phyloP scores from a whole-genome alignment of 92 coral and sea anemone genomes.

The Micromussa lordhowensis region DNA sequence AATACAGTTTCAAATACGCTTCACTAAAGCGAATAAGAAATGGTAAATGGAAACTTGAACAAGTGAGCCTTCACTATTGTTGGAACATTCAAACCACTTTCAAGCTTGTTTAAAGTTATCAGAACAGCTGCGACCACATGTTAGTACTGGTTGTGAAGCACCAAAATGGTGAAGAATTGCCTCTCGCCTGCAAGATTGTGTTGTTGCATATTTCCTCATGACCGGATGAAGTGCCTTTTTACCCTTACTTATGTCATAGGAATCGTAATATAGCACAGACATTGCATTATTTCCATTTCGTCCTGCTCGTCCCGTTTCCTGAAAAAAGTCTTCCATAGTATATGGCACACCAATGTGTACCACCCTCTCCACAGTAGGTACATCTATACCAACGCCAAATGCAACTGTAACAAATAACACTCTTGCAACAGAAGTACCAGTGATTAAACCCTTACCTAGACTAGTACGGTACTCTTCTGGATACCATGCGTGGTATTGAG shows the following conservation, averaged over 20 bases:
- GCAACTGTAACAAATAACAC: conserved; percentile 75
- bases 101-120: conserved; percentile 37
- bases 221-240: conserved; percentile 22
- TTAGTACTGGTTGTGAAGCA: neutral
- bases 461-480: conserved; percentile 57
- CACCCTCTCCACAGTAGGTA: conserved; percentile 42
- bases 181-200: conserved; percentile 47
- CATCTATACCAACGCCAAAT: conserved; percentile 75
- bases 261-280: conserved; percentile 38
- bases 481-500: conserved; percentile 74
- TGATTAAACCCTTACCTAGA: conserved; percentile 37
- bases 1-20: neutral
- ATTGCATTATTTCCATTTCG: conserved; percentile 55
- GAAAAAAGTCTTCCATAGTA: conserved; percentile 48
- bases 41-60: conserved; percentile 3
- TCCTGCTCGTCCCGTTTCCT: conserved; percentile 68
- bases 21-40: neutral
- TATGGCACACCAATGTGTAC: conserved; percentile 75
- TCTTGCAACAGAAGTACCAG: conserved; percentile 48
- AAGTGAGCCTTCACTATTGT: neutral
- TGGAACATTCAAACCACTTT: conserved; percentile 40
- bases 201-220: conserved; percentile 44
- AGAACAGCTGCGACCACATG: conserved; percentile 34
- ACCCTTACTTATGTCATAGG: conserved; percentile 45
- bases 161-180: conserved; percentile 31